These are phyloP conservation scores for Athene noctua DNA, from an alignment of 2,113 vertebrate species.

Conservation along the genomic window DNA sequence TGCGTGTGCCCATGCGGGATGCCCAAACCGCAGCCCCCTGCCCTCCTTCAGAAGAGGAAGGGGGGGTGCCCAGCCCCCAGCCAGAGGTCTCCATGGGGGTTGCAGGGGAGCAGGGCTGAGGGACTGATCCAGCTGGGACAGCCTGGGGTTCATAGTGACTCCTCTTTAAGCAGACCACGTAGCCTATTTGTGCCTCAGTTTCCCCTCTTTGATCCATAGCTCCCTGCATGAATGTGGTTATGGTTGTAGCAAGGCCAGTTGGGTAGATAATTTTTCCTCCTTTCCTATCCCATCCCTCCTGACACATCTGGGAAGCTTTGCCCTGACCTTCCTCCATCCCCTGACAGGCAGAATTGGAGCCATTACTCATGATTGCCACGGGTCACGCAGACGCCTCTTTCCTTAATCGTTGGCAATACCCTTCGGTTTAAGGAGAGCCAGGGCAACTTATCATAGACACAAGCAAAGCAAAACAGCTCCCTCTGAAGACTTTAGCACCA, in stretches of 20 bases:
- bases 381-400: not conserved
- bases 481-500: not conserved
- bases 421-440: not conserved
- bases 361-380: not conserved
- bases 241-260: not conserved
- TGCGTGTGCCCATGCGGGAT: rapidly evolving
- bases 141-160: not conserved
- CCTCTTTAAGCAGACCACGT: too few relatives aligned
- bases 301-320: not conserved
- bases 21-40: not conserved
- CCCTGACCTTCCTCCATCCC: not conserved
- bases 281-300: not conserved
- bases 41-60: rapidly evolving
- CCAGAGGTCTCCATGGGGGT: not conserved
- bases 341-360: not conserved
- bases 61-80: not conserved
- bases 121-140: not conserved
- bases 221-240: not conserved
- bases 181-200: not conserved
- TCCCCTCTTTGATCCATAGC: not conserved
- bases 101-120: not conserved
- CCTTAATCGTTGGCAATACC: not conserved
- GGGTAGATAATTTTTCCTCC: not conserved
- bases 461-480: not conserved
- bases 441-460: too few relatives aligned